phyloP scores from a whole-genome alignment of 2,888 invertebrate genomes.

The Buathra laborator region DNA sequence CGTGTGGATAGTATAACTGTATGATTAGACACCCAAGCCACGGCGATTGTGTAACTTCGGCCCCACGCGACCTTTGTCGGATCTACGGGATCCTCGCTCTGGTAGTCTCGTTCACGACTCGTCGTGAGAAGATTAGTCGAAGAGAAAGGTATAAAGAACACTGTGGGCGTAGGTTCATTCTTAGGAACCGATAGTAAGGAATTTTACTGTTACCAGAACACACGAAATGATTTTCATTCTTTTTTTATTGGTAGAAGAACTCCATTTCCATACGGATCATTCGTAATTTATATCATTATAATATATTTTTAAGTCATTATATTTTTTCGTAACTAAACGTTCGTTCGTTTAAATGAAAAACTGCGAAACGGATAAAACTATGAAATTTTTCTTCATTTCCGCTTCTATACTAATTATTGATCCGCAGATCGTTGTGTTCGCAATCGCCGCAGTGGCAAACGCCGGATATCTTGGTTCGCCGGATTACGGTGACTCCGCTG shows the following conservation, averaged over 20 bases:
- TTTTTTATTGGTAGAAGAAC: too few relatives aligned
- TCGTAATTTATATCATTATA: too few relatives aligned
- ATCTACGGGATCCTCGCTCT: conserved; percentile 58
- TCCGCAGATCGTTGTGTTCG: conserved; percentile 78
- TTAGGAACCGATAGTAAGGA: conserved; percentile 22
- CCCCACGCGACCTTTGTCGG: conserved; percentile 71
- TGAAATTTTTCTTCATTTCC: too few relatives aligned
- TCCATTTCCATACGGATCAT: too few relatives aligned
- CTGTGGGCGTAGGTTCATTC: conserved; percentile 37
- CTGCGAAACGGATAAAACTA: too few relatives aligned
- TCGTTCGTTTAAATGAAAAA: too few relatives aligned
- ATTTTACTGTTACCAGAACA: background rate
- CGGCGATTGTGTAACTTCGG: conserved; percentile 70
- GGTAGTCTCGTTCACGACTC: conserved; percentile 51
- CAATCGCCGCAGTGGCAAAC: conserved; percentile 72
- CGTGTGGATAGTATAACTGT: conserved; percentile 41
- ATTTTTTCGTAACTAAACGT: too few relatives aligned
- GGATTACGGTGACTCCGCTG: conserved; percentile 69
- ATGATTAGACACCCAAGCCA: conserved; percentile 64
- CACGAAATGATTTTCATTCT: background rate
- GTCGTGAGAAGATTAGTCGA: conserved; percentile 67
- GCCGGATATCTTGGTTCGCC: conserved; percentile 77
- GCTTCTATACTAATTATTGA: background rate
- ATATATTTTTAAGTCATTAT: too few relatives aligned
- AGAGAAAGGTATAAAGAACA: conserved; percentile 63